Base-by-base conservation (phyloP, 1,140 invertebrate genomes). In the Pseudomyrmex gracilis region DNA sequence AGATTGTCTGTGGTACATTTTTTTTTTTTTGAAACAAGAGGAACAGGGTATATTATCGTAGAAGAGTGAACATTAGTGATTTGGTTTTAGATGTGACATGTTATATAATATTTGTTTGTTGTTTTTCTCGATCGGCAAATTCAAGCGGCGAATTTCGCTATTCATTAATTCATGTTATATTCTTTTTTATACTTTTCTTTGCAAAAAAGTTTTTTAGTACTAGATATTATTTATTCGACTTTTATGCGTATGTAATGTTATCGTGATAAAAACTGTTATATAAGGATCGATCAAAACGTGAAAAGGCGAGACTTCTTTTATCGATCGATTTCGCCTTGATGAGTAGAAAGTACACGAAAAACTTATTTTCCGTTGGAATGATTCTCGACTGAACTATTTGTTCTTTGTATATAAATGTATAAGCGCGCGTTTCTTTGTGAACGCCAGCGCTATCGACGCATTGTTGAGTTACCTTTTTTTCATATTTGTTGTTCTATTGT, bases 351-450 rank as follows among this genome's bases (percentile, higher is more conserved):
- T 64, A 51, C 10, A 55, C 24, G 45, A 61, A 68, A 57, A 68
- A 86, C 9, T 9, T 43, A 67, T 45, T 43, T 49, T 84, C 53
- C 51, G 22, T 12, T 76, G 17, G 12, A 55, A 10, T 17, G 12
- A 1, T 17, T 3, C 47, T 51, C 66, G 60, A 77, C 34, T 66
- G 20, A 17, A 60, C 34, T 61, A 45, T 78, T 47, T 83, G 24
- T 55, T 88, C n/a, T 22, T 58, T 45, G 49, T 88, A 58, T 89
- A 80, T 80, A 88, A 88, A 88, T n/a, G 15, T 55, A 51, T 78
- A 77, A 76, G 15, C 49, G 61, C 13, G 64, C 22, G 43, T 47
- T 43, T 77, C 49, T 78, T 34, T 34, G 34, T 67, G 64, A 73
- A n/a, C 20, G 22, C 57, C 47, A 49, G 34, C 12, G 24, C 20